A percentile compares a stretch with the other conserved stretches of the same genome.
Conservation (phyloP, 2,113 vertebrate species). For the Dolichotis patagonum region DNA sequence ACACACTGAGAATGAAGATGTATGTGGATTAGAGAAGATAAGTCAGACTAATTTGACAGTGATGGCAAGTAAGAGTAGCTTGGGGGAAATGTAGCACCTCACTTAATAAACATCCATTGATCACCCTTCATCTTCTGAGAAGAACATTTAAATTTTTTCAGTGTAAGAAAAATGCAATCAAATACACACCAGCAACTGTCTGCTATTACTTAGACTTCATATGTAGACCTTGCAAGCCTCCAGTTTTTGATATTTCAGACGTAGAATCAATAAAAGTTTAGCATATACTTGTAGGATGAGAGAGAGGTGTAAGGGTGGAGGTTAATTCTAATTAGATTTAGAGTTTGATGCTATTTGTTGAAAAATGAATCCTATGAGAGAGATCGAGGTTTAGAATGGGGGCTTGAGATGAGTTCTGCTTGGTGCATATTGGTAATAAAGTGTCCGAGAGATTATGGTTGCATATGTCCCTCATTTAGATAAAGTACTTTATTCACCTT, state of each 20-base stretch:
- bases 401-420: not conserved
- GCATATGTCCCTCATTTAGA: not conserved
- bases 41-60: not conserved
- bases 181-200: not conserved
- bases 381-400: not conserved
- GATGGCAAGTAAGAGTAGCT: not conserved
- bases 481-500: not conserved
- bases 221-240: not conserved
- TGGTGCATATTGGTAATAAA: not conserved
- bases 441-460: not conserved
- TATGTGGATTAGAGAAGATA: not conserved
- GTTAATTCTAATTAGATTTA: not conserved
- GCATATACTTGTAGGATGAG: not conserved
- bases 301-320: not conserved
- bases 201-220: not conserved
- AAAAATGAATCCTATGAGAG: not conserved
- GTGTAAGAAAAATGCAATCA: not conserved
- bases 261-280: not conserved
- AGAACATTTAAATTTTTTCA: not conserved
- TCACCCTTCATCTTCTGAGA: not conserved
- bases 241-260: constrained; percentile 11
- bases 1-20: not conserved
- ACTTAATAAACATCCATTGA: not conserved
- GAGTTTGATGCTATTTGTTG: not conserved
- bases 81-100: not conserved